These are phyloP conservation scores for Otocyon megalotis DNA, from an alignment of 2,113 vertebrate genomes.

Conservation along the genomic window DNA sequence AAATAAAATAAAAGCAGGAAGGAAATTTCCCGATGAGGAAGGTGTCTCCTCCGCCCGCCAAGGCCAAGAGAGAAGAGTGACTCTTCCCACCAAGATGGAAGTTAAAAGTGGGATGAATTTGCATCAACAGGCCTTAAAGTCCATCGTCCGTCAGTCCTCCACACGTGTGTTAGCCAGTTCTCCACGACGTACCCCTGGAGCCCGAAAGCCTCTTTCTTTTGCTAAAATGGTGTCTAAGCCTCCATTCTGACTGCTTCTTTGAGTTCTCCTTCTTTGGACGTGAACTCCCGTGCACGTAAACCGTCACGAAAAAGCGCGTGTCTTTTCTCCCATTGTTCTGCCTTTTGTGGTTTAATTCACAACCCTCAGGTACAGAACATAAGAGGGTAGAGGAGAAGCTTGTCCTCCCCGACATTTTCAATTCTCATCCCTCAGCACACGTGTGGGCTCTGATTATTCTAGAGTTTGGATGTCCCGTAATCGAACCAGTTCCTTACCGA, in stretches of 20 bases:
- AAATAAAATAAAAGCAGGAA: too few relatives aligned
- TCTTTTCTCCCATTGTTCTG: background rate
- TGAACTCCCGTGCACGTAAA: background rate
- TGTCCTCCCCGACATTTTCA: background rate
- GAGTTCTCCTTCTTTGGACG: background rate
- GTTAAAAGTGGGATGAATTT: background rate
- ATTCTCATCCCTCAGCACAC: background rate
- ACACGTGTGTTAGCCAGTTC: accelerated
- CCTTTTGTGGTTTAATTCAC: background rate
- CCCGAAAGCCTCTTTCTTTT: background rate
- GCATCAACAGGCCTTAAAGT: too few relatives aligned
- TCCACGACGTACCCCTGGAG: background rate
- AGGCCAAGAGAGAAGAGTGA: background rate
- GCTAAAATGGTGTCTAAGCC: background rate
- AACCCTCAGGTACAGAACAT: accelerated
- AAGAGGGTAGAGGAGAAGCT: background rate
- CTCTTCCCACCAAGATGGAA: background rate
- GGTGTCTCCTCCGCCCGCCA: background rate
- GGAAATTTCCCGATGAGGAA: background rate
- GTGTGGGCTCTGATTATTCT: accelerated
- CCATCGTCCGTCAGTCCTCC: too few relatives aligned
- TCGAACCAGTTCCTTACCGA: background rate
- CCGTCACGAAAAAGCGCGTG: background rate
- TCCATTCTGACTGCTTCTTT: background rate
- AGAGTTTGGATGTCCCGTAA: accelerated